These are phyloP conservation scores for Scaptomyza pallida DNA, from an alignment of 1,140 invertebrate species.

Conservation along the genomic window DNA sequence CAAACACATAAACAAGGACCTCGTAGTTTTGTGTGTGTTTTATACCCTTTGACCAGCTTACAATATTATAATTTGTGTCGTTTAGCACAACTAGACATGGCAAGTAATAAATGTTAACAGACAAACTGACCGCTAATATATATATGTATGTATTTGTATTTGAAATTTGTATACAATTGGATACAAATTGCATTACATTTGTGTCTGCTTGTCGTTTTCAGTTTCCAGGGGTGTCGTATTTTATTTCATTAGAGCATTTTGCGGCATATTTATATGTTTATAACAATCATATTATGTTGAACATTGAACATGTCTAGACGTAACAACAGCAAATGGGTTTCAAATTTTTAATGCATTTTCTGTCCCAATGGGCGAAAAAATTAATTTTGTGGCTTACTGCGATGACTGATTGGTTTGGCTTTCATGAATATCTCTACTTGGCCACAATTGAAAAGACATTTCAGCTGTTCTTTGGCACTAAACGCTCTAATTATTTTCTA, in stretches of 20 bases:
- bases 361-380: too few relatives aligned
- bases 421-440: background rate
- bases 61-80: slow-evolving; percentile 13
- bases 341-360: too few relatives aligned
- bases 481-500: slow-evolving; percentile 82
- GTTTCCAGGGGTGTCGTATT: background rate
- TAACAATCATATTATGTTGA: background rate
- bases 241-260: background rate
- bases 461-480: slow-evolving; percentile 45
- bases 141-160: background rate
- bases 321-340: too few relatives aligned
- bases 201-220: background rate
- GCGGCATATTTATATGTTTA: background rate
- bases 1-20: background rate
- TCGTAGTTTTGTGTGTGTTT: background rate
- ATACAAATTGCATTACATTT: slow-evolving; percentile 12
- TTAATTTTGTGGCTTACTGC: too few relatives aligned
- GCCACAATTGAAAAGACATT: slow-evolving; percentile 26
- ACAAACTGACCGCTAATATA: slow-evolving; percentile 20
- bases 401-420: too few relatives aligned
- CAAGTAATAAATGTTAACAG: slow-evolving; percentile 20
- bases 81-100: slow-evolving; percentile 7
- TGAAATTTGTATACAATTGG: slow-evolving; percentile 18
- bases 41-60: background rate
- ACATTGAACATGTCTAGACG: too few relatives aligned